Percentiles rank a stretch among this genome's conserved stretches.
Evolutionary conservation across 2,113 vertebrate genomes (phyloP).

Genomic region (Callocephalon fimbriatum): DNA sequence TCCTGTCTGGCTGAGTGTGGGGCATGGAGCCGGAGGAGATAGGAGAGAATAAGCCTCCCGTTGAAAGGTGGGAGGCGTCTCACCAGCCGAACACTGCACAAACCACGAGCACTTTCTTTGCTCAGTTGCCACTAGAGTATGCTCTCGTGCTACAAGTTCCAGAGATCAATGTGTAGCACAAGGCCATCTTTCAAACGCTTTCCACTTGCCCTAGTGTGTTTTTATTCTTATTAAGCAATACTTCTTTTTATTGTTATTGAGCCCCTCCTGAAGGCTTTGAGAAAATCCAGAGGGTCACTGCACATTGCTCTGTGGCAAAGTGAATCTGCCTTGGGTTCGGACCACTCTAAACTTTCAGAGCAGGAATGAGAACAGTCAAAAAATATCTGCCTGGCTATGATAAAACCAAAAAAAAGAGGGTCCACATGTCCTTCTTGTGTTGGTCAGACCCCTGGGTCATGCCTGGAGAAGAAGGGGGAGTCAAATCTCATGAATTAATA

Average conservation of each 20-base stretch:
- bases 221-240: neutral
- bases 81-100: neutral
- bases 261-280: neutral
- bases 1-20: neutral
- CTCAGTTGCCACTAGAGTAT: constrained; percentile 77
- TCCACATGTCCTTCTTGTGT: neutral
- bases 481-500: constrained; percentile 2
- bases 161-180: neutral
- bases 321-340: neutral
- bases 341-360: neutral
- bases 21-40: neutral
- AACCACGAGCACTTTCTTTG: constrained; percentile 17
- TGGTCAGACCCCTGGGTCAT: neutral
- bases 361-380: neutral
- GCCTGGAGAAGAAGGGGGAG: neutral
- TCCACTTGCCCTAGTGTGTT: neutral
- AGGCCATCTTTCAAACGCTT: neutral
- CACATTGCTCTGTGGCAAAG: accelerated
- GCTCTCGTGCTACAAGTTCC: constrained; percentile 69
- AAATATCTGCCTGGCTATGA: neutral
- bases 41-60: neutral
- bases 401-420: neutral
- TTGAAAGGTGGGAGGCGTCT: neutral
- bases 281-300: neutral
- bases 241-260: neutral